phyloP scores from a whole-genome alignment of 2,797 vertebrate species.

The Florisuga fusca region DNA sequence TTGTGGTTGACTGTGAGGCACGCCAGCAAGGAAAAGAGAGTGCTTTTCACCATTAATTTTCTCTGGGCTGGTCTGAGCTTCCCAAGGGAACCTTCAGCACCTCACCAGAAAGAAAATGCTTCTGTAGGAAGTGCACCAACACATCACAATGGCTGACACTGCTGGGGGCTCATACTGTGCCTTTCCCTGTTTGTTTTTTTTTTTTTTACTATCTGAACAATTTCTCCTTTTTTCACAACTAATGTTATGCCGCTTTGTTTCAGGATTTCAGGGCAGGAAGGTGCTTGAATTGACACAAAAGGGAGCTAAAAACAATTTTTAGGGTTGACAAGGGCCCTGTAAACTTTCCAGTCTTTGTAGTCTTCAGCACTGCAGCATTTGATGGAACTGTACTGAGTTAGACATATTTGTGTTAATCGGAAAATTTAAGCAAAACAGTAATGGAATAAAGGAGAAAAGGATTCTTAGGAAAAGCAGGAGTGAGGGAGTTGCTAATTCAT shows the following conservation, averaged over 20 bases:
- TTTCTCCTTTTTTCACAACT: neutral
- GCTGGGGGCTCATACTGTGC: neutral
- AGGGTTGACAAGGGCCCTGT: neutral
- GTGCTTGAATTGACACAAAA: neutral
- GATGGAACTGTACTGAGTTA: neutral
- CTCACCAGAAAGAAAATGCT: neutral
- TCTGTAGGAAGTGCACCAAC: neutral
- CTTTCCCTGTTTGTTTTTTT: neutral
- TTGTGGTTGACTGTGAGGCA: neutral
- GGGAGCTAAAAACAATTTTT: neutral
- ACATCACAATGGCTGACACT: neutral
- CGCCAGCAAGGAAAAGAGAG: constrained; percentile 48
- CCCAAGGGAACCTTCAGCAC: constrained; percentile 3
- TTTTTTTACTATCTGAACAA: neutral
- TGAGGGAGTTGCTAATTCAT: constrained; percentile 40
- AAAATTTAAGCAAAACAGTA: constrained; percentile 7
- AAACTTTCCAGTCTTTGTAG: neutral
- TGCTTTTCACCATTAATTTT: constrained; percentile 45
- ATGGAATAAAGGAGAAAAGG: constrained; percentile 42
- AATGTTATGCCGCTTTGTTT: neutral
- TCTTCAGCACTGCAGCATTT: neutral
- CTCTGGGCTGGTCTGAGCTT: constrained; percentile 5
- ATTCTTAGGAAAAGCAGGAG: constrained; percentile 31
- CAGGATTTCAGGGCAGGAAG: neutral
- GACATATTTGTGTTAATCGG: neutral